Conservation (phyloP, 2,797 vertebrate species). For the Sarcophilus harrisii region DNA sequence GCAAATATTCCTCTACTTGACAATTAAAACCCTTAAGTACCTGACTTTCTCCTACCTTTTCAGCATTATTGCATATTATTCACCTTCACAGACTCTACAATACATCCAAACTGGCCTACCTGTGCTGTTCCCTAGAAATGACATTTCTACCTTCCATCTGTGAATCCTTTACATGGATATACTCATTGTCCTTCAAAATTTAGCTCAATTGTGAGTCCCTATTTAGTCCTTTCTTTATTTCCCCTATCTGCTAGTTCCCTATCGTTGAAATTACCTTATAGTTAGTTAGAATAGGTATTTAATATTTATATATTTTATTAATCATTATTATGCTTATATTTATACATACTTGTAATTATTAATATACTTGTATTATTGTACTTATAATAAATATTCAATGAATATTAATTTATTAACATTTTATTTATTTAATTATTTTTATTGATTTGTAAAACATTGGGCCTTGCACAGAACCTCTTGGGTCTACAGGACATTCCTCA, state of each 20-base stretch:
- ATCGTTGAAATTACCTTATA: neutral
- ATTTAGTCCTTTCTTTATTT: neutral
- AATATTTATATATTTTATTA: neutral
- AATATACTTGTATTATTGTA: no score
- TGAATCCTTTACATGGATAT: neutral
- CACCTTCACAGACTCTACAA: neutral
- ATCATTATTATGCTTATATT: neutral
- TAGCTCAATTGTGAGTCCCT: neutral
- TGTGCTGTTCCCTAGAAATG: neutral
- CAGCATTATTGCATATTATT: neutral
- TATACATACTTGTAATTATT: no score
- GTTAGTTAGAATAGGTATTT: neutral
- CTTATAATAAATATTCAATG: neutral
- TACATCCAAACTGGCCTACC: neutral
- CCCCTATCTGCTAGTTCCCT: neutral
- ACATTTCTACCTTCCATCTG: neutral
- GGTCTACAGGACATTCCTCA: constrained; percentile 90
- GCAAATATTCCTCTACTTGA: neutral
- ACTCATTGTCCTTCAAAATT: neutral
- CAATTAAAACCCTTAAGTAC: neutral
- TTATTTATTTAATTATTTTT: neutral
- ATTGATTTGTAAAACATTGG: neutral
- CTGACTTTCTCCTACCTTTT: neutral
- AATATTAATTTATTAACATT: neutral
- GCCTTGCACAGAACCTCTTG: constrained; percentile 90